Conservation (phyloP, 1,140 invertebrate species). For the Aphis craccivora region DNA sequence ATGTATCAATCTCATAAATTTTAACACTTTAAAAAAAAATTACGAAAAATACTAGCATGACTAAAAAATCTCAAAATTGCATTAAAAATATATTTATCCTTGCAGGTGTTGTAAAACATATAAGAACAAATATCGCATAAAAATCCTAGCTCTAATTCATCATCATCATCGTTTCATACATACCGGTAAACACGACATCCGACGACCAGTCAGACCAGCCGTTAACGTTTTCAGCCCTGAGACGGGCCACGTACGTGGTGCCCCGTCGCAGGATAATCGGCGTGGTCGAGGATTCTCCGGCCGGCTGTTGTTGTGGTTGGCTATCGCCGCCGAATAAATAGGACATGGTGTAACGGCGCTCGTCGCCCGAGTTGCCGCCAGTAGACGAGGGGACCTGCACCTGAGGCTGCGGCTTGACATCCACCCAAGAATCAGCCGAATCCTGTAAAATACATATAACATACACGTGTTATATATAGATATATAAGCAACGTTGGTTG, state of each 20-base stretch:
- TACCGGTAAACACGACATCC: constrained; percentile 33
- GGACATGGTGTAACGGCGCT: not conserved
- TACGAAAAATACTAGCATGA: no score
- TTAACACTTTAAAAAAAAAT: no score
- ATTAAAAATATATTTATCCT: not conserved
- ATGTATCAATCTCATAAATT: no score
- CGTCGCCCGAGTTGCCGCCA: not conserved
- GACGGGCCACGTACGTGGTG: not conserved
- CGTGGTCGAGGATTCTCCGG: no score
- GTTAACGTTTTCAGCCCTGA: not conserved
- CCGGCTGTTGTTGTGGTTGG: not conserved
- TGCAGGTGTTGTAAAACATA: not conserved
- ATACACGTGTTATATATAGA: not conserved
- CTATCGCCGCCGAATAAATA: not conserved
- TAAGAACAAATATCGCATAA: not conserved
- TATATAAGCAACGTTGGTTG: not conserved
- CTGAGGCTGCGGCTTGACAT: not conserved
- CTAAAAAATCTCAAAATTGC: no score
- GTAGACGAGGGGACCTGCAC: not conserved
- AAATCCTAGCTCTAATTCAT: not conserved
- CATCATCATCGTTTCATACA: not conserved
- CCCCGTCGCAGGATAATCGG: not conserved
- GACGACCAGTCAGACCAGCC: constrained; percentile 49
- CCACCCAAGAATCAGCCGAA: not conserved
- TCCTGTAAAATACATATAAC: not conserved